Conservation (phyloP, 1,140 invertebrate genomes). For the Drosophila carrolli region DNA sequence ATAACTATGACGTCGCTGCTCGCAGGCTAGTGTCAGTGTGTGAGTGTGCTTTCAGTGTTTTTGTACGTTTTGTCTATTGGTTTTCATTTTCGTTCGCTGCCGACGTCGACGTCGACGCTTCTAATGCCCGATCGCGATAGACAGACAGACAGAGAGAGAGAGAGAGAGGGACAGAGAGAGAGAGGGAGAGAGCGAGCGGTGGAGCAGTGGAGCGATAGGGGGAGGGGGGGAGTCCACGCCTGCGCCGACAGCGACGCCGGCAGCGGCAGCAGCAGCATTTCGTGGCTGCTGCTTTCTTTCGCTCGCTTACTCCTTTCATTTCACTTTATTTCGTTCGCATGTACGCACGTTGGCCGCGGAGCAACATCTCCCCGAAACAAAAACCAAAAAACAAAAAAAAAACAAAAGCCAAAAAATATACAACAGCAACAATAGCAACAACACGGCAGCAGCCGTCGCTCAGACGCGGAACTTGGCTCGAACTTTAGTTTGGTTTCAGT, state of each 20-base stretch:
- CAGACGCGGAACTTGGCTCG: constrained; percentile 10
- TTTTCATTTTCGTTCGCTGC: constrained; percentile 81
- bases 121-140: constrained; percentile 62
- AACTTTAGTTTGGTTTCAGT: constrained; percentile 16
- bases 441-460: constrained; percentile 12
- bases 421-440: constrained; percentile 22
- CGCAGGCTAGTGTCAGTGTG: constrained; percentile 17
- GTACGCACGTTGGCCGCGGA: constrained; percentile 84
- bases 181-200: background rate
- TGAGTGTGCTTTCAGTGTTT: constrained; percentile 34
- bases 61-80: constrained; percentile 77
- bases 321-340: constrained; percentile 85
- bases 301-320: constrained; percentile 84
- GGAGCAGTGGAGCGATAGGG: background rate
- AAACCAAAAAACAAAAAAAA: constrained; percentile 17
- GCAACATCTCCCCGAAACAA: constrained; percentile 36
- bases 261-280: constrained; percentile 58
- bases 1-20: constrained; percentile 73
- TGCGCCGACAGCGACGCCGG: constrained; percentile 40
- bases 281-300: constrained; percentile 84
- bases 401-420: constrained; percentile 16
- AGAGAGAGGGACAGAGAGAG: background rate
- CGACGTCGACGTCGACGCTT: constrained; percentile 40
- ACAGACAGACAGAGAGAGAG: constrained; percentile 14
- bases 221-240: constrained; percentile 35